Percentiles rank a stretch among this genome's conserved stretches.
These are phyloP conservation scores for Melangyna quadrimaculata DNA, from an alignment of 2,888 invertebrate species.

Conservation along the genomic window DNA sequence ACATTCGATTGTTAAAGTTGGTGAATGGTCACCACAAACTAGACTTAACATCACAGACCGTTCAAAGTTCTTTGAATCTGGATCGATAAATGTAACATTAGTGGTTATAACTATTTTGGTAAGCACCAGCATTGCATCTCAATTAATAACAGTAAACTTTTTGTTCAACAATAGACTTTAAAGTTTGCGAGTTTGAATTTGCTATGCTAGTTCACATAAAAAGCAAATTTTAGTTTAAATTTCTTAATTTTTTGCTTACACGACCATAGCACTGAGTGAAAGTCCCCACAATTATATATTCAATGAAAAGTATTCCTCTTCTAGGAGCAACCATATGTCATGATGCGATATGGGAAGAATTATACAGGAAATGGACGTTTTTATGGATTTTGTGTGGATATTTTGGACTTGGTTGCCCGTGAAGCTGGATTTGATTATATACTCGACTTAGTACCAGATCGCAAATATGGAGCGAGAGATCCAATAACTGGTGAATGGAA, in stretches of 20 bases:
- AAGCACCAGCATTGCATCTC: too few species aligned
- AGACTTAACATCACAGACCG: constrained; percentile 88
- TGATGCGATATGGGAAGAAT: constrained; percentile 87
- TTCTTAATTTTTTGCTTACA: too few species aligned
- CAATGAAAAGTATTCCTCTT: neutral
- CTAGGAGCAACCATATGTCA: constrained; percentile 88
- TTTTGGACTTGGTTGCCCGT: constrained; percentile 85
- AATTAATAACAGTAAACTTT: too few species aligned
- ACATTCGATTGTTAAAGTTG: constrained; percentile 88
- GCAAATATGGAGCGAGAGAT: constrained; percentile 89
- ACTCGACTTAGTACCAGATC: constrained; percentile 86
- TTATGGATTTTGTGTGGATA: constrained; percentile 90
- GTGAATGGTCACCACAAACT: constrained; percentile 87
- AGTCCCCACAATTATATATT: neutral
- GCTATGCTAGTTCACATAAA: too few species aligned
- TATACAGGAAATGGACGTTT: constrained; percentile 88
- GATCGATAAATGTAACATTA: constrained; percentile 88
- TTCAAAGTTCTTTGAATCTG: constrained; percentile 87
- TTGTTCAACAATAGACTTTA: too few species aligned
- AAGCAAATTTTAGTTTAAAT: too few species aligned
- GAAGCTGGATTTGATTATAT: constrained; percentile 88
- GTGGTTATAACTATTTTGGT: constrained; percentile 89
- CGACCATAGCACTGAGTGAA: too few species aligned
- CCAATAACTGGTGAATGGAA: constrained; percentile 89
- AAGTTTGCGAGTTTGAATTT: too few species aligned